Conservation (phyloP, 2,113 vertebrate genomes). For the Pelecanoides urinatrix region DNA sequence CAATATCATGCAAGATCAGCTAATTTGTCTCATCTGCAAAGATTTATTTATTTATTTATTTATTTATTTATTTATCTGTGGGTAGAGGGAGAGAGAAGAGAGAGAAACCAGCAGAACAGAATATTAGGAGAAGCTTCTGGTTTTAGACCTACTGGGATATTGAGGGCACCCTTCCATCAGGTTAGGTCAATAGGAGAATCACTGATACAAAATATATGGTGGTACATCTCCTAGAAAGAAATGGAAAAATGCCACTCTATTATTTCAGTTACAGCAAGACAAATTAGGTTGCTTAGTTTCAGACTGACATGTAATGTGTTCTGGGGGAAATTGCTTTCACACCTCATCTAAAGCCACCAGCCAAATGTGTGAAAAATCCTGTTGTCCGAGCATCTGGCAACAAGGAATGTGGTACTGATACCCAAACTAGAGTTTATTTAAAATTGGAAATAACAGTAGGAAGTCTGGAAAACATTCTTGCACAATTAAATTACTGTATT, state of each 20-base stretch:
- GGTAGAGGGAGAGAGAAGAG: background rate
- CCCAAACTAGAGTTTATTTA: background rate
- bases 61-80: background rate
- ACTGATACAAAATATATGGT: background rate
- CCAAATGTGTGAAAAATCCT: conserved; percentile 1
- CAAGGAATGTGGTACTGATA: background rate
- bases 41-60: background rate
- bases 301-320: background rate
- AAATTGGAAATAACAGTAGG: background rate
- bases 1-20: background rate
- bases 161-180: background rate
- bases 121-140: background rate
- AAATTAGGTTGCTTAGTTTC: background rate
- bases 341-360: background rate
- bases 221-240: background rate
- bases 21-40: background rate
- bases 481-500: background rate
- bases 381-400: background rate
- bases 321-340: conserved; percentile 4
- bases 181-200: background rate
- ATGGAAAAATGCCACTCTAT: background rate
- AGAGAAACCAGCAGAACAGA: background rate
- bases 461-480: background rate
- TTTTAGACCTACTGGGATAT: background rate
- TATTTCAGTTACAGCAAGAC: background rate